Base-by-base conservation (phyloP, 2,113 vertebrate species). In the Uropsilus gracilis region DNA sequence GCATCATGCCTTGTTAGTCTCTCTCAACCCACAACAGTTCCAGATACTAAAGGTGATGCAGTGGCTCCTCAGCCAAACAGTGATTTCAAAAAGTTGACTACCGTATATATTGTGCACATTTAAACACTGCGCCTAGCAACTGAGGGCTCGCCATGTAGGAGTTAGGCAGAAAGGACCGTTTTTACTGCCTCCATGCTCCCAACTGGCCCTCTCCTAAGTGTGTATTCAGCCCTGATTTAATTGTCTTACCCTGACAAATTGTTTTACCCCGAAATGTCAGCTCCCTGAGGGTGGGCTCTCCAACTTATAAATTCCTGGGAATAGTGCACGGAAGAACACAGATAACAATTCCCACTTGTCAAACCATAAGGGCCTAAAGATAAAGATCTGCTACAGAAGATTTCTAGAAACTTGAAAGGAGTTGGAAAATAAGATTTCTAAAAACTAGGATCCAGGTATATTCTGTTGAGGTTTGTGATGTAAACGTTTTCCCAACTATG, bases 391-490 rank as follows among this genome's bases (percentile, higher is more conserved):
- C 18, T 69, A 18, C 2, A n/a, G 20, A 28, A 28, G 64, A 76
- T 42, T 61, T 66, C 89, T 32, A 13, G 16, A 75, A 59, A 12
- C 32, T 77, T 82, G 24, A 81, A 89, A 80, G 46, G 42, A n/a
- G 24, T 16, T 46, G 46, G 48, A 72, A 66, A 61, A 59, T 10
- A 59, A 72, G 42, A 69, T 80, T 42, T 6, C 55, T 69, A 18
- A 26, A 42, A 55, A 12, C 13, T 32, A 57, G n/a, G 55, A 37
- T 76, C 42, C 12, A 64, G 37, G 53, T 8, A 5, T 16, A 42
- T 6, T 0, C 17, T 37, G 3, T 89, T 86, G 68, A 39, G 14
- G 16, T 20, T 24, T 32, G 57, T 68, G 46, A 32, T 11, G 0
- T 50, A 4, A 18, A 11, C 80, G 44, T 42, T 81, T 24, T 76